Evolutionary conservation across 2,797 vertebrate species (phyloP), one percentile per base, ranked within the genome.

Genomic region (Argyrosomus regius): DNA sequence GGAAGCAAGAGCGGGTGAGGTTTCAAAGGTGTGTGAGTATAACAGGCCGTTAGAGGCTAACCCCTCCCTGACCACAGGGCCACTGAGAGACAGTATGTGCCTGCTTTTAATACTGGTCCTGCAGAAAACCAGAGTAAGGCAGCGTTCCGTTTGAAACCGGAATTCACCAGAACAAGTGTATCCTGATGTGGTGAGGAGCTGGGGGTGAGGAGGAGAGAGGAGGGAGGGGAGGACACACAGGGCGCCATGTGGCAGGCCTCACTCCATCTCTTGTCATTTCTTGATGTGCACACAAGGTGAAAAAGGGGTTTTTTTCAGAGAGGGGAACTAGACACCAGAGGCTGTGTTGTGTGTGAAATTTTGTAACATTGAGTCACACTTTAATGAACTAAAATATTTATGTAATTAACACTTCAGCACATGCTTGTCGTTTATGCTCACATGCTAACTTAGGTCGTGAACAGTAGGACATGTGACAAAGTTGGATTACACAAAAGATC

Each of bases 131-230:
- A 97, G 92, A 95, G 94, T 90, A 78, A 96, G 95, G 95, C 96
- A 96, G 97, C 96, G 95, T 95, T 96, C 96, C 96, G 95, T 97
- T 97, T 96, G 94, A 93, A 94, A 97, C 97, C 98, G 98, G 98
- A 98, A 98, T 98, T 97, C 96, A 97, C 94, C 95, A 95, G 90
- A 94, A 96, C 96, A 94, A 97, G 96, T 97, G 96, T 97, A 99
- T 99, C 97, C 97, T 99, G 98, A 99, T 98, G 98, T 99, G 98
- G 98, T 99, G 96, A 98, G 93, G 93, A 93, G 91, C 84, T 89
- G 91, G 88, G 35, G 91, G 92, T 72, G 89, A 91, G 90, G 86
- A 87, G 89, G 92, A 90, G 90, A 83, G 88, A 76, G 81, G 61
- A 81, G 87, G 77, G 88, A 82, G 86, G 89, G 81, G 87, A 82